Base-by-base conservation (phyloP, 2,113 vertebrate species). In the Motacilla tschutschensis region DNA sequence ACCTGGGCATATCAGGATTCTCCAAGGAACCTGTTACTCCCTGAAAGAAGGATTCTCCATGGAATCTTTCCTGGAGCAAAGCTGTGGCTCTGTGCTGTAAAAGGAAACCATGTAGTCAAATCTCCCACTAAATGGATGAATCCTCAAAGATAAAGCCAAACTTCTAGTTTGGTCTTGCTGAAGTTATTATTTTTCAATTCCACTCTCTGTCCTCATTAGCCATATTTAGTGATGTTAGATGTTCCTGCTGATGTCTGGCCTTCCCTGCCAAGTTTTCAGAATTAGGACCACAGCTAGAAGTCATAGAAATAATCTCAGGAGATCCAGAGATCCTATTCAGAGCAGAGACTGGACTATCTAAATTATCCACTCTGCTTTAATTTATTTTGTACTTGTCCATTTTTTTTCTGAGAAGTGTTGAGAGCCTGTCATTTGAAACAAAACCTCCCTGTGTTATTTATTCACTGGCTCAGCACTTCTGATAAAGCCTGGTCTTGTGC, bases 241-340 rank as follows among this genome's bases (percentile, higher is more conserved):
- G n/a, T 41, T 76, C 16, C 64, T 84, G 38, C 74, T 78, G 78
- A 85, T 77, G 65, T 21, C 70, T 80, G 41, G 12, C 44, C 48
- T 88, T 90, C 44, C 47, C 40, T 82, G 72, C 59, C 75, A 88
- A 84, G 51, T 81, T 81, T 82, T 88, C 67, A 82, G 87, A 86
- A 76, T 82, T 87, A 85, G 43, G 75, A 76, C 40, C 75, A 51
- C 57, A 58, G 72, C 54, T 75, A 76, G 71, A 79, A 87, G 19
- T 51, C 36, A 13, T 16, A 59, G n/a, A 9, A 90, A 60, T 77
- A 79, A 90, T 90, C 57, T 70, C 14, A 65, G 40, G 17, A 62
- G 47, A 83, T 33, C 41, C 50, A 84, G 31, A 78, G 75, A 58
- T 54, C 48, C 40, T 64, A 14, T 67, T 40, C 76, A 66, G 22